phyloP scores from a whole-genome alignment of 1,140 invertebrate genomes.

The Drosophila athabasca region DNA sequence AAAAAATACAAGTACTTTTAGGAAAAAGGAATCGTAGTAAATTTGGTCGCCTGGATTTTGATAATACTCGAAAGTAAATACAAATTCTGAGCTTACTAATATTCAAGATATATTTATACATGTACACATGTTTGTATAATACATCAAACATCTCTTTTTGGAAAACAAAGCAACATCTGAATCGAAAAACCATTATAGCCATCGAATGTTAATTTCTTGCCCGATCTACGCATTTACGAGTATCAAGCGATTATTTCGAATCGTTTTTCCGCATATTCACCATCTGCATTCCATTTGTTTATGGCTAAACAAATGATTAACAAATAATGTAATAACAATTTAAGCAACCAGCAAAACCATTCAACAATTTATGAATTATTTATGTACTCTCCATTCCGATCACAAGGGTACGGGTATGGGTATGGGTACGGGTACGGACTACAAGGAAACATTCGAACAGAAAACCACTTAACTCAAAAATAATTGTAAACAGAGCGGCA shows the following conservation, averaged over 20 bases:
- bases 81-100: no score
- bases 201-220: no score
- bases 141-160: no score
- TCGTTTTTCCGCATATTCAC: neutral
- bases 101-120: no score
- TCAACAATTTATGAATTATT: conserved; percentile 42
- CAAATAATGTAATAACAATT: conserved; percentile 40
- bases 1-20: no score
- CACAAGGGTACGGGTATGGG: neutral
- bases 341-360: neutral
- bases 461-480: conserved; percentile 69
- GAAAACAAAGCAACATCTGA: no score
- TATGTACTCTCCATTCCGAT: conserved; percentile 35
- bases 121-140: no score
- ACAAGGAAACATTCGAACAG: conserved; percentile 2
- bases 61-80: no score
- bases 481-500: conserved; percentile 67
- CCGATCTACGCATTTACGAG: conserved; percentile 1
- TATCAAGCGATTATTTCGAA: neutral
- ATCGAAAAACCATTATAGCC: no score
- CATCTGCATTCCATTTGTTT: conserved; percentile 31
- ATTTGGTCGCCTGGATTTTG: no score
- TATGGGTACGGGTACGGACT: neutral
- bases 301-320: conserved; percentile 27
- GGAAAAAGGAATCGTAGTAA: no score